Percentiles rank a stretch among this genome's conserved stretches.
These are phyloP conservation scores for Trichacis sp. DNA, from an alignment of 2,888 invertebrate genomes.

Conservation along the genomic window DNA sequence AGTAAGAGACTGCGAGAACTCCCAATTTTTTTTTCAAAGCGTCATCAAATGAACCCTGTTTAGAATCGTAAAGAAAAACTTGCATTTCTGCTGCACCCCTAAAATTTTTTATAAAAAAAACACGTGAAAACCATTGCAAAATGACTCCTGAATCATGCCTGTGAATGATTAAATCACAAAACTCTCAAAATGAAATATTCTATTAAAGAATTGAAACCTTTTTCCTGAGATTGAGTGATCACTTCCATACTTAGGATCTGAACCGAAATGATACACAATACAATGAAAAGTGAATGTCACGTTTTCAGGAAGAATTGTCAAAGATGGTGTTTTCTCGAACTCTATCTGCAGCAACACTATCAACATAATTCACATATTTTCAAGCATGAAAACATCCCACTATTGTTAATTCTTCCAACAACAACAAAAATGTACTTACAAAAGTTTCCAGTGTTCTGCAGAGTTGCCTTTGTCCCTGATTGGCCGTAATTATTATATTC, in stretches of 20 bases:
- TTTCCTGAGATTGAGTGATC: background rate
- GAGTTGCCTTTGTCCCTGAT: background rate
- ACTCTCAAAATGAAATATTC: too few species aligned
- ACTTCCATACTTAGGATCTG: background rate
- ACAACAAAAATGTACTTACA: background rate
- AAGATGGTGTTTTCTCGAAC: background rate
- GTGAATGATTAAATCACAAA: too few species aligned
- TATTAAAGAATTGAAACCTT: too few species aligned
- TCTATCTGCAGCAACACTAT: background rate
- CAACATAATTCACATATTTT: background rate
- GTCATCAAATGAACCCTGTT: background rate
- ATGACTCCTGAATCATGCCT: too few species aligned
- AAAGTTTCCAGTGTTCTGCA: background rate
- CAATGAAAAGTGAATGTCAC: background rate
- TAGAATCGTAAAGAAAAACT: background rate
- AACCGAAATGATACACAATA: background rate
- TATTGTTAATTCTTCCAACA: too few species aligned
- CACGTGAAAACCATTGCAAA: too few species aligned
- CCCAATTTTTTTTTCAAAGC: background rate
- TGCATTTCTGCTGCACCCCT: background rate
- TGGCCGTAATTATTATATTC: background rate
- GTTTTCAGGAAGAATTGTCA: background rate
- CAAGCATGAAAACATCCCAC: too few species aligned
- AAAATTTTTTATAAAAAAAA: too few species aligned
- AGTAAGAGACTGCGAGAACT: background rate